These are phyloP conservation scores for Hypocryptadius cinnamomeus DNA, from an alignment of 2,113 vertebrate species.

Conservation along the genomic window DNA sequence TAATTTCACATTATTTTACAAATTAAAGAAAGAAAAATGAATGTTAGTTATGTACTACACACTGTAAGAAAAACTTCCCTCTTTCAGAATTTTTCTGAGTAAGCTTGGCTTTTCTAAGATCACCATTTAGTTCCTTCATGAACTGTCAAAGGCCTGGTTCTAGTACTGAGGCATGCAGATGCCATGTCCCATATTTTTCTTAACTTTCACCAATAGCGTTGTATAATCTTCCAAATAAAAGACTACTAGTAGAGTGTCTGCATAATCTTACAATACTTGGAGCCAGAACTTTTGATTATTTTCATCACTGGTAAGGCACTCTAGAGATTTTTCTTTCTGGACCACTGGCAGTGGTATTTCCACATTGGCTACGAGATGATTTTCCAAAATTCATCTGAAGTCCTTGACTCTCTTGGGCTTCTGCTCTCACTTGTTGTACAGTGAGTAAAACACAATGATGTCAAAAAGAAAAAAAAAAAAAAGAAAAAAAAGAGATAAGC, in stretches of 20 bases:
- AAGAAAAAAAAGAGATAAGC: not conserved
- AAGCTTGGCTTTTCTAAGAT: not conserved
- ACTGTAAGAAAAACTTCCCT: not conserved
- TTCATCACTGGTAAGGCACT: not conserved
- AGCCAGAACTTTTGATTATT: not conserved
- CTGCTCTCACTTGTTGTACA: not conserved
- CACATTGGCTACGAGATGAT: not conserved
- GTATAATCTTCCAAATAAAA: not conserved
- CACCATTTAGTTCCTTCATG: not conserved
- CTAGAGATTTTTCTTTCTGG: not conserved
- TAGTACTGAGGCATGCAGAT: not conserved
- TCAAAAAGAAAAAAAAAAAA: not conserved
- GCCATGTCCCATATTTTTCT: not conserved
- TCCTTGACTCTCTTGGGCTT: not conserved
- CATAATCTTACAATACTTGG: not conserved
- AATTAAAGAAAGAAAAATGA: not conserved
- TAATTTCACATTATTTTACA: not conserved
- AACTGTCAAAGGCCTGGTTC: not conserved
- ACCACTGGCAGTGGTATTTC: not conserved
- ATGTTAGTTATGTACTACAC: not conserved
- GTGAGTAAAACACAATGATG: not conserved
- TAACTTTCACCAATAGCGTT: not conserved
- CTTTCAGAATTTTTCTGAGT: not conserved
- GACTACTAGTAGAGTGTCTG: not conserved
- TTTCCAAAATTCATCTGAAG: not conserved